These are phyloP conservation scores for Gadus macrocephalus DNA, from an alignment of 2,113 vertebrate genomes.

Conservation along the genomic window DNA sequence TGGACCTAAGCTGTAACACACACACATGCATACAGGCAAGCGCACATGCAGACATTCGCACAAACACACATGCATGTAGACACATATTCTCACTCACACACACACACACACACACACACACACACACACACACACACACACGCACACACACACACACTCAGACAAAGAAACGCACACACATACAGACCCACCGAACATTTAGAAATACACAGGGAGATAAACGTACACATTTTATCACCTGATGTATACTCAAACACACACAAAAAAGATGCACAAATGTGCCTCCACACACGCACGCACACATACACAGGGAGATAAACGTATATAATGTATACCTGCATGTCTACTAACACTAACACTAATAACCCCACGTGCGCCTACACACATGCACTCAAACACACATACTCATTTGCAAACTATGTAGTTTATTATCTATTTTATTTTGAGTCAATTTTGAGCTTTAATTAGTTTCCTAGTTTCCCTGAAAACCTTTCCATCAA, in stretches of 20 bases:
- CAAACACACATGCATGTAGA: slow-evolving; percentile 12
- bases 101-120: slow-evolving; percentile 4
- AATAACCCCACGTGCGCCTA: background rate
- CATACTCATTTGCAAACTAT: too few species aligned
- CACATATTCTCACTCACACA: background rate
- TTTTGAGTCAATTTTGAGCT: too few species aligned
- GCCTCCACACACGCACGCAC: background rate
- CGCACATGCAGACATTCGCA: slow-evolving; percentile 2
- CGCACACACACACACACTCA: background rate
- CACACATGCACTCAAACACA: background rate
- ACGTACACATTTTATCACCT: too few species aligned
- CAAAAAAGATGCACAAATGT: background rate
- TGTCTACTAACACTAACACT: background rate
- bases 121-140: background rate
- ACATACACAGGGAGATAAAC: background rate
- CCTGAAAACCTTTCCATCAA: too few species aligned
- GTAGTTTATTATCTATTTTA: too few species aligned
- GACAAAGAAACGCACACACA: background rate
- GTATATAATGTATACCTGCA: too few species aligned
- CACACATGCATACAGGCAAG: background rate
- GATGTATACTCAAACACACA: background rate
- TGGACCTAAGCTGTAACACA: slow-evolving; percentile 54
- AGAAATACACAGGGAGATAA: background rate
- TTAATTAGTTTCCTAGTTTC: too few species aligned
- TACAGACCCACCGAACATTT: background rate